These are phyloP conservation scores for Notothenia coriiceps DNA, from an alignment of 2,113 vertebrate species.

Conservation along the genomic window DNA sequence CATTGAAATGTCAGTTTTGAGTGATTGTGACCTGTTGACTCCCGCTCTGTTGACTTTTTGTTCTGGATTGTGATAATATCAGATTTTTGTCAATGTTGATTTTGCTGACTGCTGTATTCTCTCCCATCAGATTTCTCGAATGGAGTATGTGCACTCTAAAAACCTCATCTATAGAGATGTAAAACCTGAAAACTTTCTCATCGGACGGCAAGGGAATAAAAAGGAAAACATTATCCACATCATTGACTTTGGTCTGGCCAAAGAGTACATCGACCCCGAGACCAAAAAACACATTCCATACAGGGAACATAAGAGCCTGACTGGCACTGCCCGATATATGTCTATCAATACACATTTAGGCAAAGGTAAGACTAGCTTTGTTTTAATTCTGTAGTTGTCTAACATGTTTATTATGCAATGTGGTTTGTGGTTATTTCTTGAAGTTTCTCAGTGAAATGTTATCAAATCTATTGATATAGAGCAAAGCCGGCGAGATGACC, in stretches of 20 bases:
- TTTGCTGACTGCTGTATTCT: conserved; percentile 9
- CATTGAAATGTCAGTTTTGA: not conserved
- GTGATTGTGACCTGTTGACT: not conserved
- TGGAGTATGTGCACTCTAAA: conserved; percentile 99
- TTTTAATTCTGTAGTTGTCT: not conserved
- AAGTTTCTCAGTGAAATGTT: conserved; percentile 28
- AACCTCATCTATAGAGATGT: conserved; percentile 99
- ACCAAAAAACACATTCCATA: conserved; percentile 99
- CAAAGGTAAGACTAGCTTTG: conserved; percentile 89
- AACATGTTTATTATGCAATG: not conserved
- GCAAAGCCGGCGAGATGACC: conserved; percentile 97
- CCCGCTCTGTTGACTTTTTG: not conserved
- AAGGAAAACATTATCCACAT: conserved; percentile 98
- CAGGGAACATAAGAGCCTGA: conserved; percentile 98
- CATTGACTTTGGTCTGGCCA: conserved; percentile 99
- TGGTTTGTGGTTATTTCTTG: not conserved
- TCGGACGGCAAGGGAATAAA: conserved; percentile 97
- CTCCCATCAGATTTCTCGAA: conserved; percentile 92
- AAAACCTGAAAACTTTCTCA: conserved; percentile 99
- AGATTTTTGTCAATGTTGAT: not conserved
- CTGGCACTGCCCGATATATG: conserved; percentile 98
- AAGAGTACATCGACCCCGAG: conserved; percentile 99
- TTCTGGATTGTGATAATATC: not conserved
- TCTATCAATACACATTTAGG: conserved; percentile 99
- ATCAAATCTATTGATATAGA: conserved; percentile 82